Evolutionary conservation across 2,113 vertebrate genomes (phyloP), one percentile per base, ranked within the genome.

Genomic region (Platichthys flesus): DNA sequence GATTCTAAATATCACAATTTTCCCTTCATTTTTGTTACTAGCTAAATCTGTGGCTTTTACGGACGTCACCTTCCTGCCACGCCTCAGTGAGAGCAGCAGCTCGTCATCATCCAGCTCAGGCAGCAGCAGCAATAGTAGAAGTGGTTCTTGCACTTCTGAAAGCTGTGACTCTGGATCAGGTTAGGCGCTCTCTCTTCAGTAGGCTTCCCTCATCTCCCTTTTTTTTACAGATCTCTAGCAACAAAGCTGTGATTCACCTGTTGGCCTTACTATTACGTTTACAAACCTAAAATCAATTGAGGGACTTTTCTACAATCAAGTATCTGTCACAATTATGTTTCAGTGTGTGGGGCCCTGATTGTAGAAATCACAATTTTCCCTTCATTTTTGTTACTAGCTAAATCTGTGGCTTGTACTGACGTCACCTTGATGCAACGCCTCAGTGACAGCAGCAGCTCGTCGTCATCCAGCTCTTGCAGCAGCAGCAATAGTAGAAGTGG

Each of bases 81-180:
- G 24, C 24, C 2, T 2, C 24, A 24, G 24, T 24, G 24, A 24
- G 24, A 24, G 24, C 24, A 95, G 94, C 81, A 91, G 65, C 31
- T 84, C 91, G 56, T 91, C 89, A 31, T 93, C 83, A 60, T 8
- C 82, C 82, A 90, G 85, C 65, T 93, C 89, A 14, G 14, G 26
- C 47, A 94, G 65, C 71, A 81, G 67, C 79, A 94, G 77, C 47
- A 66, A 91, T 56, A 94, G 87, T 23, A 92, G 88, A 67, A 94
- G 91, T 70, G 83, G 71, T 45, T 95, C 93, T 26, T 94, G 92
- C 57, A 89, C 94, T 52, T 96, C 95, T 26, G 95, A 95, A 49
- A 95, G 92, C 94, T 96, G 94, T 23, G 93, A 95, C 85, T 94
- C 94, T n/a, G 94, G 97, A 91, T 90, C 95, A 91, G 97, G 96